Base-by-base conservation (phyloP, 2,797 vertebrate species). In the Macrochelys suwanniensis region DNA sequence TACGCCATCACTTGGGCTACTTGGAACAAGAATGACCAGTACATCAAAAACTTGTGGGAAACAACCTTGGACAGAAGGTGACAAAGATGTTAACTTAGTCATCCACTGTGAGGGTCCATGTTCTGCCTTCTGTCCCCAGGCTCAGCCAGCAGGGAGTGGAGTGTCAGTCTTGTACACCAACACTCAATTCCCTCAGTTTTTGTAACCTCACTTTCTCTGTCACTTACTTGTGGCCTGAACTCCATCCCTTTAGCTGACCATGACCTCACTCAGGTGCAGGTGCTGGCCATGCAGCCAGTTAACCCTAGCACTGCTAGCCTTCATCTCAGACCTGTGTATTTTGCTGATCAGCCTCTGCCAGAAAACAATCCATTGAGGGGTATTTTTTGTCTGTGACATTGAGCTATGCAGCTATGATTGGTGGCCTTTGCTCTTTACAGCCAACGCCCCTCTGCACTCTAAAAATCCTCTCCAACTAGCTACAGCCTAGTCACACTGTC, bases 311-410 rank as follows among this genome's bases (percentile, higher is more conserved):
- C 26, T 28, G 15, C 12, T 47, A 9, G 37, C 33, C 0, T 0
- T 31, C 33, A 74, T 1, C 56, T n/a, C 50, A 82, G 81, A 61
- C 26, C 49, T 15, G 5, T 12, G 47, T 1, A 9, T 0, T 77
- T 0, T 56, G 49, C 53, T 15, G 49, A 11, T 31, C 10, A 5
- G 15, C n/a, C 49, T 23, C 51, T 37, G 28, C 26, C 11, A 57
- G 76, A 31, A 79, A 82, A 7, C 53, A 10, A 0, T 0, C 4
- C 15, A 8, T 2, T 9, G 13, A 68, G n/a, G 16, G n/a, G 33
- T 23, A 68, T 82, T 31, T n/a, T 85, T 49, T 45, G 2, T 42
- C 37, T 0, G 0, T 31, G 76, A 4, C 12, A 25, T 47, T 54
- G 28, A 59, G 71, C 82, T 77, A 71, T 23, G 37, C 19, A 23